A percentile compares a stretch with the other conserved stretches of the same genome.
These are phyloP conservation scores for Neotoma lepida DNA, from an alignment of 2,113 vertebrate species.

Conservation along the genomic window DNA sequence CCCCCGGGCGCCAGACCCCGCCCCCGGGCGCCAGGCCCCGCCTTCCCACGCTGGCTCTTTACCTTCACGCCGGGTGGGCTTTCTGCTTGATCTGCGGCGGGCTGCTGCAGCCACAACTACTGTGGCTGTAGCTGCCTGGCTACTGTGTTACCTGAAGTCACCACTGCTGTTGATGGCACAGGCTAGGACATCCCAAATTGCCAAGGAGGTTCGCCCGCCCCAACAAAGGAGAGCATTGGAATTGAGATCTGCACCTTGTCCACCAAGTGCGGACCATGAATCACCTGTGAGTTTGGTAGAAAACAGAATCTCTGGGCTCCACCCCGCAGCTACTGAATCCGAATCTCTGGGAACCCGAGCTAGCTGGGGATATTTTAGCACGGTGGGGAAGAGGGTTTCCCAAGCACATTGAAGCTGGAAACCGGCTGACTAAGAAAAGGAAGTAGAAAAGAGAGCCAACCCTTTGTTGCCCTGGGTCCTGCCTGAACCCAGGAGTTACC, in stretches of 20 bases:
- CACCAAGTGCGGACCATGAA: neutral
- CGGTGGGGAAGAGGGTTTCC: neutral
- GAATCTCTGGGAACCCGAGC: neutral
- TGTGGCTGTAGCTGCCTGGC: neutral
- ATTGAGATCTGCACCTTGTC: neutral
- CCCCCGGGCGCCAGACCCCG: constrained; percentile 48
- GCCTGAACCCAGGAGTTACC: neutral
- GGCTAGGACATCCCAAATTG: neutral
- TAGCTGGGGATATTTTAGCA: neutral
- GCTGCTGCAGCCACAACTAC: neutral
- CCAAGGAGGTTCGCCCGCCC: neutral
- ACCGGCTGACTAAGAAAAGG: neutral
- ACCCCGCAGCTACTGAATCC: neutral
- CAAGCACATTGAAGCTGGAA: constrained; percentile 28
- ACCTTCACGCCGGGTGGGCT: neutral
- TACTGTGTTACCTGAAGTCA: neutral
- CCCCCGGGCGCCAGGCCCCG: constrained; percentile 31
- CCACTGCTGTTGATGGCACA: neutral
- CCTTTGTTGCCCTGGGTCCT: neutral
- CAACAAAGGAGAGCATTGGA: neutral
- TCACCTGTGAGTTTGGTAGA: neutral
- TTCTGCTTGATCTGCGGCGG: neutral
- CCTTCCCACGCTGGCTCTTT: constrained; percentile 7
- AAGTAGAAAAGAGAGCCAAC: neutral
- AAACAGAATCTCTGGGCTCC: neutral